Evolutionary conservation across 2,113 vertebrate species (phyloP), one percentile per base, ranked within the genome.

Genomic region (Nothobranchius kuhntae): DNA sequence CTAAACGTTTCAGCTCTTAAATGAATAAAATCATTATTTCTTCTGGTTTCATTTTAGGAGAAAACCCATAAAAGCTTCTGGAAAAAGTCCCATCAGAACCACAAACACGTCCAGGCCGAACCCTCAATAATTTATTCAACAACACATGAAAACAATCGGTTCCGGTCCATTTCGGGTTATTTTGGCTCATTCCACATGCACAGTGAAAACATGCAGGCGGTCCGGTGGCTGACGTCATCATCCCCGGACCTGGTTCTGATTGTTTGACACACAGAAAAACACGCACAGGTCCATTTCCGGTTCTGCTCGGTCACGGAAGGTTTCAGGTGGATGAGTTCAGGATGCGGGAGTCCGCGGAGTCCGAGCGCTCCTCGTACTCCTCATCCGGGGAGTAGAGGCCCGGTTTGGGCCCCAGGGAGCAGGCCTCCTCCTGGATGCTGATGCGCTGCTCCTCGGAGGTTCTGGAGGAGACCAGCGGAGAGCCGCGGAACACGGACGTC

Each of bases 311-410:
- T 50, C 47, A 10, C 5, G 30, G 13, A 60, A 72, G 2, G 2
- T 26, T 78, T 92, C 93, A 98, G 40, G 95, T 93, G 11, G 96
- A 97, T 0, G 95, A 94, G 90, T 93, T 98, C 58, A 97, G 92
- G 92, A 95, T 95, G 89, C 96, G 93, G 3, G 98, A 98, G 89
- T 98, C 96, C 13, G 96, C 93, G 17, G 98, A 98, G 86, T 98
- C 98, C 0, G 97, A 96, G 47, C 97, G 91, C 59, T 98, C 96
- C 1, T 98, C 98, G 30, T 96, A 99, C 59, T 99, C 97, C 11
- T 99, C 96, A 42, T 98, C 96, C 0, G 96, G 91, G 67, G 96
- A 90, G 89, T 96, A 99, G 54, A 96, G 91, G 1, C 95, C 85
- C 24, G 95, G 93, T 87, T 98, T 98, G 60, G 95, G 87, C 54